phyloP scores from a whole-genome alignment of 2,113 vertebrate species.

The Bubo bubo region DNA sequence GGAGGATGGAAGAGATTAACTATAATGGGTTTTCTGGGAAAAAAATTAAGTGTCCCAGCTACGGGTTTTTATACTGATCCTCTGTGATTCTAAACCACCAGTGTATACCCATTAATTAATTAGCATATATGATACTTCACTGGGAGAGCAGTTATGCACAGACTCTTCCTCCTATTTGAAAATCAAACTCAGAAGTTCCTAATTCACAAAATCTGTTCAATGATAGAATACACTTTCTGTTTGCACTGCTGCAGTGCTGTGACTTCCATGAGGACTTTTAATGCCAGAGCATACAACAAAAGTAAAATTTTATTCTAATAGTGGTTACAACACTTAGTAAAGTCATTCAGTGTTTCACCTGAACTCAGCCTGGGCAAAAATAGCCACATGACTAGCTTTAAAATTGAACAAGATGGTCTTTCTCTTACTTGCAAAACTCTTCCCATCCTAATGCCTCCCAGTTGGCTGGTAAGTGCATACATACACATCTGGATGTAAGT shows the following conservation, averaged over 20 bases:
- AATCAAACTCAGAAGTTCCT: not conserved
- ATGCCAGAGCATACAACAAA: not conserved
- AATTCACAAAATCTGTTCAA: not conserved
- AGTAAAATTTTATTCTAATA: not conserved
- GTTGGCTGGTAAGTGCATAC: not conserved
- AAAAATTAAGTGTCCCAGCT: not conserved
- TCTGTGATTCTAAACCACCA: not conserved
- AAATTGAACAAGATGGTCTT: not conserved
- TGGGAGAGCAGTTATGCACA: not conserved
- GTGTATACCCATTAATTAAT: not conserved
- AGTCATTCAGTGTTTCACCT: not conserved
- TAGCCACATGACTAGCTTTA: not conserved
- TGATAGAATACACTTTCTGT: not conserved
- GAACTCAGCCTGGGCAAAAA: not conserved
- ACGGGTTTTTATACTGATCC: not conserved
- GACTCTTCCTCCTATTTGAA: not conserved
- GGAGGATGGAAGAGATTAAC: constrained; percentile 50
- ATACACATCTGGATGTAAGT: not conserved
- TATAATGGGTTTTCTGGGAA: not conserved
- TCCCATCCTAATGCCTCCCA: not conserved
- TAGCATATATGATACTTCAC: not conserved
- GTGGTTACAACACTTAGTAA: not conserved
- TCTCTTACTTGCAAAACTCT: not conserved
- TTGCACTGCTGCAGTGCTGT: not conserved
- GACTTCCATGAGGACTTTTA: not conserved